Base-by-base conservation (phyloP, 2,797 vertebrate species). In the Microctenopoma lineatum region DNA sequence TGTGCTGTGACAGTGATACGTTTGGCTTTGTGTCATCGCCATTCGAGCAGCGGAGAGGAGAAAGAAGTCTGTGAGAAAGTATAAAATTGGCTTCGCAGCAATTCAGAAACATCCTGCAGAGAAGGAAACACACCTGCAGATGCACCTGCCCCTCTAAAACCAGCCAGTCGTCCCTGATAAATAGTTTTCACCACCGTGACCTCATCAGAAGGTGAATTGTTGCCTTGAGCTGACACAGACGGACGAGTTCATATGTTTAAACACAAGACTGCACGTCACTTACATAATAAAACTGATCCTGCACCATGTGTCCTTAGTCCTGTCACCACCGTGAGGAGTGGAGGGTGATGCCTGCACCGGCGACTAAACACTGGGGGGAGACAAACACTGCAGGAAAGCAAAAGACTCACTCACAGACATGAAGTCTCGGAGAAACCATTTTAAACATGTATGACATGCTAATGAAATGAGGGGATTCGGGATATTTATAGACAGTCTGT, bases 311-410 rank as follows among this genome's bases (percentile, higher is more conserved):
- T 56, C 70, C 36, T 55, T 4, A 42, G 27, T 29, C 41, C 53
- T 2, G 60, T 61, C 48, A 44, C 18, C 29, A 3, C 29, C 7
- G 15, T 34, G 32, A 34, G 16, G 8, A 46, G 9, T 6, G 29
- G 27, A 14, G 5, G 14, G 16, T 44, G 5, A 32, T 32, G 6
- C n/a, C 34, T 26, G 26, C 14, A 41, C 34, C 16, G 3, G 0
- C 38, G 14, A 6, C 27, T 34, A 56, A 66, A 66, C 92, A 77
- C 86, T 66, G 60, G 92, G 60, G 84, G 91, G 91, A 84, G 91
- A 91, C 92, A 94, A 82, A 92, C 70, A 67, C 85, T 67, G 59
- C 45, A 57, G 39, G 25, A n/a, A 44, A n/a, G 8, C 59, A 64
- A 58, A 13, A 39, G 7, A 47, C 0, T 6, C 10, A 18, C 21